Evolutionary conservation across 2,888 invertebrate species (phyloP).

Genomic region (Drosophila suboccidentalis): DNA sequence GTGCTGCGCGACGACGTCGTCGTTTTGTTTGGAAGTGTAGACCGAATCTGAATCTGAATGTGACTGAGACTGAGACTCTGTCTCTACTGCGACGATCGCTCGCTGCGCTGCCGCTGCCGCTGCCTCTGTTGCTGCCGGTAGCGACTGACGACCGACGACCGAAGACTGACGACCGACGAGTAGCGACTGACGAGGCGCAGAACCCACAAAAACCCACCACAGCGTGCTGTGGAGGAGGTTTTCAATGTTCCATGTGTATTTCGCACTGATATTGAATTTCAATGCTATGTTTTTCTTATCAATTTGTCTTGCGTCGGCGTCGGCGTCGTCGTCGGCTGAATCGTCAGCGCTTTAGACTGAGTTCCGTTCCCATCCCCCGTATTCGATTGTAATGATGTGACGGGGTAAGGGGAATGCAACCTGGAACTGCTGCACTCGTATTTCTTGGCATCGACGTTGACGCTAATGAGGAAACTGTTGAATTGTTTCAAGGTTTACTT

Average conservation of each 20-base stretch:
- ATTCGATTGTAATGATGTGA: background rate
- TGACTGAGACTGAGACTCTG: slow-evolving; percentile 37
- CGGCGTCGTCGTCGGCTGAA: slow-evolving; percentile 16
- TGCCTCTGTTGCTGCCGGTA: slow-evolving; percentile 39
- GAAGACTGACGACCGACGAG: slow-evolving; percentile 11
- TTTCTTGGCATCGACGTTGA: slow-evolving; percentile 35
- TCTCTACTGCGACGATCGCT: slow-evolving; percentile 41
- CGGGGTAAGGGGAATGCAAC: background rate
- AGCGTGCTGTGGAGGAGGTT: slow-evolving; percentile 52
- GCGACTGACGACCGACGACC: slow-evolving; percentile 27
- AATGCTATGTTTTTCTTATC: slow-evolving; percentile 67
- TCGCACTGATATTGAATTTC: slow-evolving; percentile 80
- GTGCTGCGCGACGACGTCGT: slow-evolving; percentile 57
- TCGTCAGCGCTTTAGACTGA: slow-evolving; percentile 26
- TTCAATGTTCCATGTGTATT: slow-evolving; percentile 50
- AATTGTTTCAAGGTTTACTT: slow-evolving; percentile 79
- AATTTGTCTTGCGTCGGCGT: slow-evolving; percentile 39
- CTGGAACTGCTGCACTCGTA: slow-evolving; percentile 25
- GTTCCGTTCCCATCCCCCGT: background rate
- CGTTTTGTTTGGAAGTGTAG: slow-evolving; percentile 64
- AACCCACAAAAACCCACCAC: slow-evolving; percentile 53
- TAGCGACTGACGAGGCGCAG: slow-evolving; percentile 32
- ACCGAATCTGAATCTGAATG: slow-evolving; percentile 47
- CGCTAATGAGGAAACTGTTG: slow-evolving; percentile 77
- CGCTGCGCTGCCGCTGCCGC: slow-evolving; percentile 26